Conservation (phyloP, 2,797 vertebrate species). For the Gymnoscopelus braueri region DNA sequence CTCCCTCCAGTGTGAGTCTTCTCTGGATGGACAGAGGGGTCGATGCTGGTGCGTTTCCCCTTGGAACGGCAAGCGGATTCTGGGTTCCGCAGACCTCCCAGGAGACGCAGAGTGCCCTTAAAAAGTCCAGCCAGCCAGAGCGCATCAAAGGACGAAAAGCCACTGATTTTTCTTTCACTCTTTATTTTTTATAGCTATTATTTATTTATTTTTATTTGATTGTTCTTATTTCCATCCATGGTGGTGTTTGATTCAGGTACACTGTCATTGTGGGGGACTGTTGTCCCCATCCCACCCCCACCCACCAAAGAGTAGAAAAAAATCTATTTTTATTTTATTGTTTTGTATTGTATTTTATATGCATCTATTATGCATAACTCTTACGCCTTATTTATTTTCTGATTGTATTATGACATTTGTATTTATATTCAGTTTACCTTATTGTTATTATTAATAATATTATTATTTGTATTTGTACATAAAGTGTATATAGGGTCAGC, state of each 20-base stretch:
- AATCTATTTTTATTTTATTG: constrained; percentile 78
- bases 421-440: constrained; percentile 76
- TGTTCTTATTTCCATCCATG: constrained; percentile 53
- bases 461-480: constrained; percentile 74
- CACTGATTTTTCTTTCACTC: constrained; percentile 68
- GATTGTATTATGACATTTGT: constrained; percentile 69
- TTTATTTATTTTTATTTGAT: constrained; percentile 74
- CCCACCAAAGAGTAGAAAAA: constrained; percentile 52
- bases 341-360: constrained; percentile 72
- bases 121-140: constrained; percentile 47
- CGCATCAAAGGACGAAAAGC: constrained; percentile 50
- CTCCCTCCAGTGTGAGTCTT: constrained; percentile 88
- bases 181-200: constrained; percentile 71
- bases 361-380: constrained; percentile 71
- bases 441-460: constrained; percentile 65
- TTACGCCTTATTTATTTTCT: constrained; percentile 83
- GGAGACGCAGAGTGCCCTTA: constrained; percentile 88
- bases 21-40: constrained; percentile 86
- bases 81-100: constrained; percentile 80
- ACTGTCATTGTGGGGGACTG: constrained; percentile 72
- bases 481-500: constrained; percentile 74
- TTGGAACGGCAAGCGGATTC: constrained; percentile 89
- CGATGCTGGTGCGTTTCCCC: constrained; percentile 94
- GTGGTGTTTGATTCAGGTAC: constrained; percentile 85
- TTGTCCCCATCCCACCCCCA: constrained; percentile 29